Evolutionary conservation across 2,113 vertebrate genomes (phyloP), one percentile per base, ranked within the genome.

Genomic region (Miniopterus natalensis): DNA sequence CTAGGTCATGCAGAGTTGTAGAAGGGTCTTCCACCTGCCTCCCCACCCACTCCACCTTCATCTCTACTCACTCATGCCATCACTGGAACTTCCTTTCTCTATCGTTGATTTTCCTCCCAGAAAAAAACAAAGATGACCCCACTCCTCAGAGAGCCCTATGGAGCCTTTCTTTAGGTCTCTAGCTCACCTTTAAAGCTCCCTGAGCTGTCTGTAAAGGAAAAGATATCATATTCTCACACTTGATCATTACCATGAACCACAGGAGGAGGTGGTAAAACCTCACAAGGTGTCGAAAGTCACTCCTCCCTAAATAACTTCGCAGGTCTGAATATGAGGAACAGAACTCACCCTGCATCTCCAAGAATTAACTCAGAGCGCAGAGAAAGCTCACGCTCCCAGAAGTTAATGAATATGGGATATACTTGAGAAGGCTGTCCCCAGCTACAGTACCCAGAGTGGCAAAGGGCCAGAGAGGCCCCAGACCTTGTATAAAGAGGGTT

Each of bases 201-300:
- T 25, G 53, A 65, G 55, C 55, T 59, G 42, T 73, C 59, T 75
- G 57, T 79, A 66, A 94, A 68, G 81, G 47, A 36, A 92, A 61
- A 61, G 74, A 40, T 8, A 63, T 47, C 1, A 3, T 83, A 31
- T 45, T 45, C 57, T 83, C 12, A 83, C 40, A 83, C 27, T 63
- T 63, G 57, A 21, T 63, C 79, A 47, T 83, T 63, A 63, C 17
- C 57, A 83, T 14, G 25, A 81, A 59, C 70, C 66, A 66, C 73
- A 78, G 59, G 57, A 71, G 27, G 27, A 86, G n/a, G 57, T 47
- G 40, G 66, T n/a, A 90, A 92, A 74, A 92, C 45, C 70, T 75
- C 40, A 47, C 66, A 29, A 85, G 47, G 75, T 29, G 18, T n/a
- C 5, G 8, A 12, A 92, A 93, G 75, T 68, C 84, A 84, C 27